These are phyloP conservation scores for Chionodraco myersi DNA, from an alignment of 2,113 vertebrate species.

Conservation along the genomic window DNA sequence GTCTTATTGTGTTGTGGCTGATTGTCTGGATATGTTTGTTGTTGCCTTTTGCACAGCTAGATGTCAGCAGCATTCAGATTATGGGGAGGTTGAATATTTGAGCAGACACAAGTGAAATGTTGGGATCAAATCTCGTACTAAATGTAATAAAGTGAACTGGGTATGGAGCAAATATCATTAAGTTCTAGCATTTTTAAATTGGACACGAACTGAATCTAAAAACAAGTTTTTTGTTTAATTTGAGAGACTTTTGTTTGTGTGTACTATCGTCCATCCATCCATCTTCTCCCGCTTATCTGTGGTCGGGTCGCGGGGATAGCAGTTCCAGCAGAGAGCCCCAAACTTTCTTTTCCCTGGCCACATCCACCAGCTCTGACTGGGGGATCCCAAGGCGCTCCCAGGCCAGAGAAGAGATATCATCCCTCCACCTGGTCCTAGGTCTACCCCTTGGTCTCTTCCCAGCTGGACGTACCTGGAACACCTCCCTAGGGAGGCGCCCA, in stretches of 20 bases:
- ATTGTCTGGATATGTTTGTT: slow-evolving; percentile 18
- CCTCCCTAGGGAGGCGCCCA: too few species aligned
- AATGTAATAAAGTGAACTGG: neutral
- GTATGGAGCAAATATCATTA: neutral
- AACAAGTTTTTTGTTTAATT: neutral
- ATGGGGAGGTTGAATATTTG: neutral
- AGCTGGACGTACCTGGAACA: too few species aligned
- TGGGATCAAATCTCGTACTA: slow-evolving; percentile 20
- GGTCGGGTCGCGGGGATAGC: too few species aligned
- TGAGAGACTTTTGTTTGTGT: neutral
- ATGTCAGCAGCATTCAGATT: slow-evolving; percentile 74
- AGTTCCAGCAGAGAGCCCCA: too few species aligned
- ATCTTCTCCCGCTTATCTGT: too few species aligned
- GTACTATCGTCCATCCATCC: too few species aligned
- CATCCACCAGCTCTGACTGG: too few species aligned
- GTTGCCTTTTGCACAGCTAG: slow-evolving; percentile 74
- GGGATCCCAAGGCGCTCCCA: too few species aligned
- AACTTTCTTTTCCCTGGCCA: too few species aligned
- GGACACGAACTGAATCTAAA: neutral
- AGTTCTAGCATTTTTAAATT: neutral
- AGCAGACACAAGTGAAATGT: slow-evolving; percentile 10
- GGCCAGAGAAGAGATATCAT: too few species aligned
- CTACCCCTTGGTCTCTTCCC: too few species aligned
- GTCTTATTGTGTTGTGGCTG: neutral
- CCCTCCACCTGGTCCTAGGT: too few species aligned